phyloP scores from a whole-genome alignment of 2,888 invertebrate genomes.

The Diploptera punctata region DNA sequence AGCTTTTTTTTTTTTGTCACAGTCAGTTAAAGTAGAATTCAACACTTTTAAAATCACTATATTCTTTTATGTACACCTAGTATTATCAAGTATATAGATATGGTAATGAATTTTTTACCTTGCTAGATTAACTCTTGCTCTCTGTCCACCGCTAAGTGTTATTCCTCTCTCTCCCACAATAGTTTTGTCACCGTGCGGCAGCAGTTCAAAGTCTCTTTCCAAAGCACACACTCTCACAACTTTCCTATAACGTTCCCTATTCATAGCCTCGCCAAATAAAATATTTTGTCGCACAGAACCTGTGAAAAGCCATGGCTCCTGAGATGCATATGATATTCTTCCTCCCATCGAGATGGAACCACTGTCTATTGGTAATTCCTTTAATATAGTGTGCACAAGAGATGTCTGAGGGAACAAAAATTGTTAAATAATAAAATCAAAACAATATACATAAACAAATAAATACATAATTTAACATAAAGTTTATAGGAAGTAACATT shows the following conservation, averaged over 20 bases:
- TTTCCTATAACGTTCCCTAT: slow-evolving; percentile 68
- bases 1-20: too few species aligned
- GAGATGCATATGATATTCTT: slow-evolving; percentile 78
- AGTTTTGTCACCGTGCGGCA: slow-evolving; percentile 85
- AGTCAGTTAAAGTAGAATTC: too few species aligned
- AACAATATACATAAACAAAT: not conserved
- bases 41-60: too few species aligned
- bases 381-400: slow-evolving; percentile 54
- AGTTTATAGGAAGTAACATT: too few species aligned
- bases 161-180: slow-evolving; percentile 83
- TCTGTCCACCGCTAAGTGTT: not conserved
- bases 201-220: slow-evolving; percentile 73
- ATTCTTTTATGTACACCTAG: too few species aligned
- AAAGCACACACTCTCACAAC: slow-evolving; percentile 75
- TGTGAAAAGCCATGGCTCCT: slow-evolving; percentile 87
- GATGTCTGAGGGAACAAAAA: slow-evolving; percentile 41
- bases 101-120: too few species aligned
- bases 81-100: too few species aligned
- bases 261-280: slow-evolving; percentile 82
- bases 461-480: not conserved
- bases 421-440: not conserved
- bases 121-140: not conserved
- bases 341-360: slow-evolving; percentile 67
- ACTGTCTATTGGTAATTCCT: slow-evolving; percentile 55
- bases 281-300: slow-evolving; percentile 92